These are phyloP conservation scores for Apostichopus parvimensis DNA, from an alignment of 35 echinoderm and acorn worm genomes.

Conservation along the genomic window DNA sequence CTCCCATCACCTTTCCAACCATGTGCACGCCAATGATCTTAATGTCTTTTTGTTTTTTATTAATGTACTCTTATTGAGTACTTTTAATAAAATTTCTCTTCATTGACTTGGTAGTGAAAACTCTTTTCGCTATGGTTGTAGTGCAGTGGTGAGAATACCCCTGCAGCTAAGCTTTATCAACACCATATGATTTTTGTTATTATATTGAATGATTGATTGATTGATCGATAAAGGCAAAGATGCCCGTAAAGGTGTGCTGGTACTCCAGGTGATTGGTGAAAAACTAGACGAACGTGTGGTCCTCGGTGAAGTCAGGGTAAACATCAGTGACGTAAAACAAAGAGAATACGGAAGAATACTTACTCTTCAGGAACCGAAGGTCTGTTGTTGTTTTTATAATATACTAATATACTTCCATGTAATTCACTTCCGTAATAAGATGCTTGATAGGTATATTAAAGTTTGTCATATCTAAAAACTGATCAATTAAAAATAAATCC, in stretches of 20 bases:
- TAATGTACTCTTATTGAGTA: too few relatives aligned
- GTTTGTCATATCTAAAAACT: background rate
- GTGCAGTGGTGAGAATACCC: too few relatives aligned
- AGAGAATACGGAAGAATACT: conserved; percentile 40
- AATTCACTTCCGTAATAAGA: too few relatives aligned
- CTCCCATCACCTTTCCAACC: too few relatives aligned
- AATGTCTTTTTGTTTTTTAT: too few relatives aligned
- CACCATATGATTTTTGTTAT: background rate
- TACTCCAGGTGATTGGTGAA: conserved; percentile 2
- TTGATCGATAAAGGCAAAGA: background rate
- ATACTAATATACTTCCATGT: background rate
- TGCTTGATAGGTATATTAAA: background rate
- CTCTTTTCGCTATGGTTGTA: too few relatives aligned
- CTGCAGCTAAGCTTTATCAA: too few relatives aligned
- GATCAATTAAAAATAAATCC: too few relatives aligned
- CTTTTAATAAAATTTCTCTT: too few relatives aligned
- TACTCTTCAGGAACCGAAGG: conserved; percentile 35
- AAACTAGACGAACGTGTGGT: conserved; percentile 2
- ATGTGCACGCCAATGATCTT: too few relatives aligned
- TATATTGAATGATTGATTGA: background rate
- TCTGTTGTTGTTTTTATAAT: background rate
- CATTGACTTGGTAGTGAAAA: too few relatives aligned
- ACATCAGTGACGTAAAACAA: conserved; percentile 14
- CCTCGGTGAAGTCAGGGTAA: conserved; percentile 22
- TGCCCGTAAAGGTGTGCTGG: background rate